Base-by-base conservation (phyloP, 2,797 vertebrate genomes). In the Luscinia luscinia region DNA sequence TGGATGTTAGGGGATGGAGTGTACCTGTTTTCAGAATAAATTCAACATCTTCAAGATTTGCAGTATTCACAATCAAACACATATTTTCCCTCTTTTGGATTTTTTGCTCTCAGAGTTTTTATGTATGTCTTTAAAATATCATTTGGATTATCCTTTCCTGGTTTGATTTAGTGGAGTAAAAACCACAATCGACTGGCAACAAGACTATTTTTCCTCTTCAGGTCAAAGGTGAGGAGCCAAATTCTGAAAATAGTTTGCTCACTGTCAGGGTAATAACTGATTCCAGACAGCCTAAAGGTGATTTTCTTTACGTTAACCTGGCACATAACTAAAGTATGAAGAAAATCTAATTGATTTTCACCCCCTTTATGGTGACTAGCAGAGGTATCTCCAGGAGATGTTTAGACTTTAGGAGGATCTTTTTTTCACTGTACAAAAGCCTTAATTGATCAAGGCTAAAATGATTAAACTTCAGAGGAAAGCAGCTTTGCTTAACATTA, bases 161-260 rank as follows among this genome's bases (percentile, higher is more conserved):
- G 55, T 72, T 94, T 90, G 79, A 77, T 81, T 91, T 75, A 86
- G 62, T 51, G 54, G 46, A 74, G 77, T 36, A n/a, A 73, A 94
- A 94, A 57, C 64, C 11, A 0, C 85, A 54, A 20, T 73, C 3
- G 5, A 3, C 40, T 70, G 66, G 43, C 58, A 76, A 19, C 27
- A 61, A 34, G 32, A 45, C 4, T 21, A 0, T 64, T 94, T 87
- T 86, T 78, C 73, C 48, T 69, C 22, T 73, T 88, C 41, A 30
- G 38, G 48, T 67, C 30, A 27, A 73, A 58, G 52, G 28, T 9
- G 51, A 77, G 52, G 27, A 69, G 82, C 43, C 62, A 69, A n/a
- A 32, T 17, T 40, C 62, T 82, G 83, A 62, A 36, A 13, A 34
- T 15, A 4, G 14, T 74, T 94, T 88, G 36, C 62, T 72, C 19